Evolutionary conservation across 2,797 vertebrate species (phyloP).

Genomic region (Sebastes alutus): DNA sequence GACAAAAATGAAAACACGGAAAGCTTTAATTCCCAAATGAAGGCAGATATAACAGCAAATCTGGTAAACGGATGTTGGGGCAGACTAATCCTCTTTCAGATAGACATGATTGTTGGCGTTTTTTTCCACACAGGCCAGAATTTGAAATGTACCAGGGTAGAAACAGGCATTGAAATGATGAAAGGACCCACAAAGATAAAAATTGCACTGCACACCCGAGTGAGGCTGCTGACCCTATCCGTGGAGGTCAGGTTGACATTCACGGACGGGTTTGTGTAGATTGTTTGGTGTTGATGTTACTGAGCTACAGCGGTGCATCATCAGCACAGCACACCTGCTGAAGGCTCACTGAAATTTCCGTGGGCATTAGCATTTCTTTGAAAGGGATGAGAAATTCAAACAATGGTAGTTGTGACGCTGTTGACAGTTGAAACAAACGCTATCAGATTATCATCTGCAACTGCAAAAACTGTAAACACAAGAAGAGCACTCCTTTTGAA

Average conservation of each 20-base stretch:
- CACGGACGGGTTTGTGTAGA: background rate
- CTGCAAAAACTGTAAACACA: slow-evolving; percentile 25
- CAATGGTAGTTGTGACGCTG: background rate
- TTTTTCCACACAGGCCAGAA: slow-evolving; percentile 12
- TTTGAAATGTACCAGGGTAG: slow-evolving; percentile 31
- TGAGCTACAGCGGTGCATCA: background rate
- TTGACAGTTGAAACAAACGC: slow-evolving; percentile 46
- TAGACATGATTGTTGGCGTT: slow-evolving; percentile 29
- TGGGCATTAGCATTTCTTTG: slow-evolving; percentile 10
- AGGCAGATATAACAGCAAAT: slow-evolving; percentile 44
- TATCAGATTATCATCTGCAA: slow-evolving; percentile 10
- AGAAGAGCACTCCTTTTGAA: background rate
- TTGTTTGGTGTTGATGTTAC: slow-evolving; percentile 1
- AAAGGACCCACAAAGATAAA: background rate
- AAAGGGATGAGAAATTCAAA: background rate
- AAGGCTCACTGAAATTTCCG: slow-evolving; percentile 1
- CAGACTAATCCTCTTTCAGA: slow-evolving; percentile 41
- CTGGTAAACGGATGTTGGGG: slow-evolving; percentile 27
- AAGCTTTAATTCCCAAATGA: slow-evolving; percentile 33
- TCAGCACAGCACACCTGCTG: background rate
- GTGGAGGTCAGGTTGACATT: slow-evolving; percentile 12
- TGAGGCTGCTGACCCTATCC: background rate
- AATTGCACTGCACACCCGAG: background rate
- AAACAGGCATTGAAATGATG: background rate
- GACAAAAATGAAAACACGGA: background rate